Evolutionary conservation across 2,797 vertebrate genomes (phyloP), one percentile per base, ranked within the genome.

Genomic region (Antrozous pallidus): DNA sequence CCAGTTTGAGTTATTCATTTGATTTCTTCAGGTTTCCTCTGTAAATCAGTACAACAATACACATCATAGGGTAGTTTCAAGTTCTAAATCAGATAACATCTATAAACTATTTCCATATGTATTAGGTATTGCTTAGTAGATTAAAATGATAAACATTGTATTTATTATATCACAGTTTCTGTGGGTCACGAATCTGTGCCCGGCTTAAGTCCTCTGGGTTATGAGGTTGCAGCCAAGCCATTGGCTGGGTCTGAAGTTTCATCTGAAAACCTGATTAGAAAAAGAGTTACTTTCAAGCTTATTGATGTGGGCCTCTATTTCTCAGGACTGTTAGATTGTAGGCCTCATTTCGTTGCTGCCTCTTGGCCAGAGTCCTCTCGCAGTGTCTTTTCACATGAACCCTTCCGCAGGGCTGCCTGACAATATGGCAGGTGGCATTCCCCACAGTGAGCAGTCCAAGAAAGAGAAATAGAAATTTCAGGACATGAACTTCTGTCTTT

Each of bases 131-230:
- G 14, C 49, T 47, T 13, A 61, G 58, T 83, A 54, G 11, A 18
- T 49, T 78, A n/a, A 86, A 82, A 79, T 24, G 75, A 74, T 49
- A 47, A 36, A 6, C 70, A 63, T 14, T n/a, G 58, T 45, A n/a
- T 75, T 85, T 88, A 58, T 95, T 49, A 88, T 81, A 49, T 94
- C 31, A 26, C 24, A 38, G 14, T 90, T 92, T 88, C 36, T 65
- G 20, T 90, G 71, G 42, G 42, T 94, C 71, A 80, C 16, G 58
- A 78, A 91, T 45, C 71, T 71, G 61, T 45, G 16, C 9, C 33
- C 82, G 67, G 38, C 10, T 83, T 85, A 13, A 7, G 8, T 45
- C 5, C n/a, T 91, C 49, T 77, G 51, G 63, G 20, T 88, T 84
- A 38, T 14, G 28, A 83, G 38, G 33, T 20, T 71, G 18, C 4